These are phyloP conservation scores for Eulemur rubriventer DNA, from an alignment of 2,797 vertebrate species.

Conservation along the genomic window DNA sequence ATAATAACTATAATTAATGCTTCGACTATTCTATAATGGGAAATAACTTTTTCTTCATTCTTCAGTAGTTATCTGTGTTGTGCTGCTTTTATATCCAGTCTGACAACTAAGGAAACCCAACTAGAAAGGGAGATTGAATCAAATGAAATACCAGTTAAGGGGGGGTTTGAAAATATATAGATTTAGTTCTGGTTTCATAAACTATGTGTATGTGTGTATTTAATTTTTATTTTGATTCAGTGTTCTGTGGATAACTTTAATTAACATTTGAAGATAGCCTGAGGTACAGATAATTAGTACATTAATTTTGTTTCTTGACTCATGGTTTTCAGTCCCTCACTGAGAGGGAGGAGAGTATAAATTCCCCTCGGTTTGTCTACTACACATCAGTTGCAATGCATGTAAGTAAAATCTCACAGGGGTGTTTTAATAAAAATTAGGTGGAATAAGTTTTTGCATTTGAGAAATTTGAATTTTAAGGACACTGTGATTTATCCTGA, in stretches of 20 bases:
- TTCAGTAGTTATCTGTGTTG: background rate
- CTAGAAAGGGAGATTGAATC: background rate
- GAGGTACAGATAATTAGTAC: background rate
- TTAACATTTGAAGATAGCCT: background rate
- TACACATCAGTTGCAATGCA: background rate
- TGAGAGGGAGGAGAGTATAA: background rate
- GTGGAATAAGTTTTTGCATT: background rate
- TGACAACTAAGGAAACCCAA: background rate
- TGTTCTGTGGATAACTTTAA: conserved; percentile 17
- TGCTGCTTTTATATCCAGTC: background rate
- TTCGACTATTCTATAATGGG: background rate
- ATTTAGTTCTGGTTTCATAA: background rate
- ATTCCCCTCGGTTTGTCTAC: background rate
- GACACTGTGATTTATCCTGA: background rate
- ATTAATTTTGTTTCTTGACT: conserved; percentile 36
- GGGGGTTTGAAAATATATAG: background rate
- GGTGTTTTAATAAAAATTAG: background rate
- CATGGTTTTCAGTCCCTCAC: conserved; percentile 7
- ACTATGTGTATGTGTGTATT: background rate
- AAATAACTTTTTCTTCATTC: background rate
- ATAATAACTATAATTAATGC: background rate
- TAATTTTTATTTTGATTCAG: conserved; percentile 50
- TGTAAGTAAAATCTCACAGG: background rate
- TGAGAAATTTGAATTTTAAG: conserved; percentile 56
- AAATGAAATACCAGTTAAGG: background rate